These are phyloP conservation scores for Agelas oroides DNA, from an alignment of 37 sponge, comb jelly and placozoan genomes.

Conservation along the genomic window DNA sequence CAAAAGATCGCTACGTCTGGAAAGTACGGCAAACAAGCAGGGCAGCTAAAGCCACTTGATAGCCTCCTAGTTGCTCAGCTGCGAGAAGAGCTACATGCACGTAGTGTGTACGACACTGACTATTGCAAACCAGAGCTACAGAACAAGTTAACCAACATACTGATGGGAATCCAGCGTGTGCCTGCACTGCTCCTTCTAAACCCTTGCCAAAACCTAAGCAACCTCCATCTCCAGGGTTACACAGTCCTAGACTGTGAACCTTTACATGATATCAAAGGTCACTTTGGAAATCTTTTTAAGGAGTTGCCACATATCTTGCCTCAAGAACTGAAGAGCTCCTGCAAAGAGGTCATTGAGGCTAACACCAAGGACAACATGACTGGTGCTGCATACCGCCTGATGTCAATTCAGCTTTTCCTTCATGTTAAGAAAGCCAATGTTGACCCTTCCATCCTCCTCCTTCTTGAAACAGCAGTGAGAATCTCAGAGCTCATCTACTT, in stretches of 20 bases:
- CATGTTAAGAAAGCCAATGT: background rate
- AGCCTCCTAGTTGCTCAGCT: background rate
- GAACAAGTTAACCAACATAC: background rate
- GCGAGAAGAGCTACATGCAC: slow-evolving; percentile 11
- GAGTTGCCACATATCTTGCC: slow-evolving; percentile 9
- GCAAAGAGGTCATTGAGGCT: too few species aligned
- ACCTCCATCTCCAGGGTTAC: background rate
- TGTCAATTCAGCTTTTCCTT: background rate
- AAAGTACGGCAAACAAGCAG: slow-evolving; percentile 16
- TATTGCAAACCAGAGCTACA: too few species aligned
- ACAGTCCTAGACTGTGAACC: slow-evolving; percentile 10
- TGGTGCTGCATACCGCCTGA: background rate
- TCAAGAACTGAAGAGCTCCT: background rate
- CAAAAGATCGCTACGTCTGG: slow-evolving; percentile 10
- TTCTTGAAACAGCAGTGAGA: too few species aligned
- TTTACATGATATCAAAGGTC: slow-evolving; percentile 16
- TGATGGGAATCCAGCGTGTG: background rate
- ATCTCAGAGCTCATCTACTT: background rate
- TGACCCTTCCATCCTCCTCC: background rate
- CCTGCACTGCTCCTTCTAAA: background rate
- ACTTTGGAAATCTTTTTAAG: background rate
- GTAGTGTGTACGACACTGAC: background rate
- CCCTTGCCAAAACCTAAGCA: background rate
- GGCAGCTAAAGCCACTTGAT: slow-evolving; percentile 13
- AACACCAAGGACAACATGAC: slow-evolving; percentile 7